Evolutionary conservation across 1,140 invertebrate genomes (phyloP).

Genomic region (Euwallacea fornicatus): DNA sequence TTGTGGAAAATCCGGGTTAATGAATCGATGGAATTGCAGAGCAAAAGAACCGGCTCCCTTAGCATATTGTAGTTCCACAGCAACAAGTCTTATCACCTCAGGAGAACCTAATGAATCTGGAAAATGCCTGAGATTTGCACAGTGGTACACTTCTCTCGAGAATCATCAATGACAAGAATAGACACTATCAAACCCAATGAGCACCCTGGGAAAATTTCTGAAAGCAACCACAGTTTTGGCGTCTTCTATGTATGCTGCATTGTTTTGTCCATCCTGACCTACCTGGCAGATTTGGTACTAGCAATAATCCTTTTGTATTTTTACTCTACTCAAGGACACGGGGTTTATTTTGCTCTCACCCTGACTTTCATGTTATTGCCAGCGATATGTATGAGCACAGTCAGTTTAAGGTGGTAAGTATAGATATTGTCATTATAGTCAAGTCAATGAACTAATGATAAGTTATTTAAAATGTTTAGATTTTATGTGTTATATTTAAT

Average conservation of each 20-base stretch:
- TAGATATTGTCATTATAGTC: neutral
- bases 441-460: too few species aligned
- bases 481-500: too few species aligned
- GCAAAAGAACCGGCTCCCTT: too few species aligned
- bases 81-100: too few species aligned
- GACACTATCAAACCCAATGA: constrained; percentile 50
- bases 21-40: too few species aligned
- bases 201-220: constrained; percentile 44
- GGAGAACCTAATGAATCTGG: neutral
- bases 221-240: constrained; percentile 46
- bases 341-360: constrained; percentile 55
- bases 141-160: constrained; percentile 52
- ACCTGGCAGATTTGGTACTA: constrained; percentile 53
- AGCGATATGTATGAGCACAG: constrained; percentile 54
- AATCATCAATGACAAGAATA: constrained; percentile 49
- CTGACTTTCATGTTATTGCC: constrained; percentile 55
- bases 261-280: constrained; percentile 53
- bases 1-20: too few species aligned
- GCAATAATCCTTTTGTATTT: constrained; percentile 54
- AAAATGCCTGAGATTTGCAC: constrained; percentile 50
- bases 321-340: constrained; percentile 51
- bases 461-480: too few species aligned
- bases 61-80: too few species aligned
- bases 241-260: constrained; percentile 52
- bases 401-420: constrained; percentile 56